A percentile compares a stretch with the other conserved stretches of the same genome.
Evolutionary conservation across 2,113 vertebrate genomes (phyloP).

Genomic region (Quiscalus mexicanus): DNA sequence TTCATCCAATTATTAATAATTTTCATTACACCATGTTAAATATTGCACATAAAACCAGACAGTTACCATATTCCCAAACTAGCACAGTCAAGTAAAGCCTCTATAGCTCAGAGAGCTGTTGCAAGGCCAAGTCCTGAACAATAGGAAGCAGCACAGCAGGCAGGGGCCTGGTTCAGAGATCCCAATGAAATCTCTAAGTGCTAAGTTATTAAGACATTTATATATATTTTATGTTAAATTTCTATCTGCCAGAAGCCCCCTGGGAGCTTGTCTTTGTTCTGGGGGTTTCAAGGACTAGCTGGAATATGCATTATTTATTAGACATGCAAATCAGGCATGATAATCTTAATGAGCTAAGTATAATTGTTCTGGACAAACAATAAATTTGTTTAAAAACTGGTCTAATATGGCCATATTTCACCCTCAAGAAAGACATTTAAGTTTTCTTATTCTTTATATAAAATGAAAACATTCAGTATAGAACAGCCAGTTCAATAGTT

Average conservation of each 20-base stretch:
- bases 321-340: not conserved
- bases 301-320: slow-evolving; percentile 28
- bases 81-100: not conserved
- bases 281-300: not conserved
- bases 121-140: not conserved
- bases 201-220: not conserved
- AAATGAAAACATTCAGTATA: not conserved
- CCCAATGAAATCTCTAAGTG: not conserved
- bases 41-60: not conserved
- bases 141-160: not conserved
- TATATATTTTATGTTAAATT: not conserved
- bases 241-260: not conserved
- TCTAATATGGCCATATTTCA: not conserved
- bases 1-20: not conserved
- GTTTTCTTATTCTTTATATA: not conserved
- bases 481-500: not conserved
- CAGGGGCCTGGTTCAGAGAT: not conserved
- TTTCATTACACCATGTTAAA: not conserved
- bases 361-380: not conserved
- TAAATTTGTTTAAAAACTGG: not conserved
- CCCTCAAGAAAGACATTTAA: not conserved
- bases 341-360: not conserved
- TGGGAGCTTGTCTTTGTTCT: not conserved
- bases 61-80: not conserved
- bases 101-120: not conserved